Percentiles rank a stretch among this genome's conserved stretches.
Evolutionary conservation across 1,140 invertebrate species (phyloP).

Genomic region (Cyrtorhinus lividipennis): DNA sequence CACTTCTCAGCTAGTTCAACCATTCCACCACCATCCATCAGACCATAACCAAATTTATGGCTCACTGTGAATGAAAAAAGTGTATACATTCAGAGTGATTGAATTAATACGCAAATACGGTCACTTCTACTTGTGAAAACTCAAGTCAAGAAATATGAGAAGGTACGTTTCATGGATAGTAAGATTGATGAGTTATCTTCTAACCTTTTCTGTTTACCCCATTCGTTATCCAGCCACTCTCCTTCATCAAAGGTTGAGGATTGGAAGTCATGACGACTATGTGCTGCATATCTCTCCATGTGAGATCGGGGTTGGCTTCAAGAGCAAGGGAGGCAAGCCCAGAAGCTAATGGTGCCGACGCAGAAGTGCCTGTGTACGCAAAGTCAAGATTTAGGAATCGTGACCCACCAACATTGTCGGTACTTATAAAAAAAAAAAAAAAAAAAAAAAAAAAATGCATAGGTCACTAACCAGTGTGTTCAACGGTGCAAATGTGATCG

Average conservation of each 20-base stretch:
- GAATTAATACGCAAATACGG: too few relatives aligned
- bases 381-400: too few relatives aligned
- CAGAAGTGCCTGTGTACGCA: constrained; percentile 67
- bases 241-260: constrained; percentile 62
- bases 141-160: too few relatives aligned
- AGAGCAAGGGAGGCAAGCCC: constrained; percentile 87
- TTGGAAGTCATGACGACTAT: constrained; percentile 85
- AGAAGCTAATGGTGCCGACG: constrained; percentile 87
- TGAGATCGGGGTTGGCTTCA: constrained; percentile 83
- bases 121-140: too few relatives aligned
- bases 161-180: too few relatives aligned
- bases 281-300: constrained; percentile 97
- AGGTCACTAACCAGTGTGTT: constrained; percentile 48
- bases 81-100: too few relatives aligned
- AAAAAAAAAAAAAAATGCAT: background rate
- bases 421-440: too few relatives aligned
- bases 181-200: too few relatives aligned
- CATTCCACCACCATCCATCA: constrained; percentile 94
- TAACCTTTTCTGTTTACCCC: constrained; percentile 74
- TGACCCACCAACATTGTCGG: too few relatives aligned
- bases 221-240: constrained; percentile 78
- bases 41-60: constrained; percentile 93
- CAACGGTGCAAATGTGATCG: constrained; percentile 75
- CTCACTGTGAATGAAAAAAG: constrained; percentile 62
- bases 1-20: constrained; percentile 82